These are phyloP conservation scores for Mactromeris polynyma DNA, from an alignment of 2,888 invertebrate species.

Conservation along the genomic window DNA sequence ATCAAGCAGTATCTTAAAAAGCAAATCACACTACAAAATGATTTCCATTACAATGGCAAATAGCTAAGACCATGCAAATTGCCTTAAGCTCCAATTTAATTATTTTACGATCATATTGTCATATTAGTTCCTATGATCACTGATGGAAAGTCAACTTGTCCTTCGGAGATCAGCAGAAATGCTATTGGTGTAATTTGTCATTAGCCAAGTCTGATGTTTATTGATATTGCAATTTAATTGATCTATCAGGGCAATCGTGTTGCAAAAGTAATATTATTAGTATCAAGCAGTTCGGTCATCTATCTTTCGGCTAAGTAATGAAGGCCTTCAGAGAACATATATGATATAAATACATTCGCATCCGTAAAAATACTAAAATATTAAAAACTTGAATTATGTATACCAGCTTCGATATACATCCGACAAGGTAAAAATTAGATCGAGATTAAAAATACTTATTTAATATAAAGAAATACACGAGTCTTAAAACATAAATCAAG, in stretches of 20 bases:
- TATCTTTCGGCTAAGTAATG: neutral
- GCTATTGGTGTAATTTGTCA: neutral
- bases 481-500: no score
- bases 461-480: neutral
- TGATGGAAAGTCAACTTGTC: neutral
- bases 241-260: neutral
- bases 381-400: no score
- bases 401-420: neutral
- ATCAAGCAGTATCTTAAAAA: neutral
- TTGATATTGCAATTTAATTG: neutral
- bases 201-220: neutral
- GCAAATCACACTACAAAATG: neutral
- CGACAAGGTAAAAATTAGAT: neutral
- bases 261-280: neutral
- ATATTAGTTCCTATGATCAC: neutral
- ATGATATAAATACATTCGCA: no score
- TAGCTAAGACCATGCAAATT: neutral
- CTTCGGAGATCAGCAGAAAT: neutral
- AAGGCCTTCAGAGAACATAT: neutral
- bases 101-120: neutral
- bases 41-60: neutral
- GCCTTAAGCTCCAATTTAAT: neutral
- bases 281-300: neutral
- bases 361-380: no score
- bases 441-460: neutral